Evolutionary conservation across 1,140 invertebrate species (phyloP), one percentile per base, ranked within the genome.

Genomic region (Andrena cerasifolii): DNA sequence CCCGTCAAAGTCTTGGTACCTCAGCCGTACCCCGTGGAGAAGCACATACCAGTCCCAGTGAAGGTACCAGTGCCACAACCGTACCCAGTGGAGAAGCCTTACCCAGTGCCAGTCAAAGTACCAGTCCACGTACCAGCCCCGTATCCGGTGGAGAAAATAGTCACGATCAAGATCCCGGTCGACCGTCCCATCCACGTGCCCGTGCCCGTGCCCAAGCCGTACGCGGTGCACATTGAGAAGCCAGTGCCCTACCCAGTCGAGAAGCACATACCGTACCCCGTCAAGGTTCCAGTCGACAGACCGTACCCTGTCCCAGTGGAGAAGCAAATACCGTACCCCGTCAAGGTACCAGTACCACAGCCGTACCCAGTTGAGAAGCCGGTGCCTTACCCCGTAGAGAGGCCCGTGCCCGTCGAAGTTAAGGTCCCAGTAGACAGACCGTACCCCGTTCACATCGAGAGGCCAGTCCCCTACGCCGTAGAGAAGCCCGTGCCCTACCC

Each of bases 11-110:
- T 95, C 61, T 92, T 93, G 78, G 94, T 96, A 16, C 94, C 95
- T 68, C 94, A 96, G 84, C 95, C 95, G 67, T 96, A 96, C 87
- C 94, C 95, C 56, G 95, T 95, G 2, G 91, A 94, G 83, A 95
- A 95, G 82, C 93, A 94, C 88, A 91, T 96, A 18, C 95, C 33
- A 91, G 51, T 93, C 93, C 78, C 96, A 8, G 94, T 96, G 10
- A 95, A 95, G 91, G 95, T 96, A 47, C 94, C 93, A 81, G 95
- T 96, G 71, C 95, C 96, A 82, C 94, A 94, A 83, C 96, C 96
- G 3, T 96, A 96, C 90, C 95, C 95, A 47, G 96, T 96, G 31
- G 94, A 95, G 85, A 96, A 95, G 79, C 94, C 93, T 36, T 91
- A 94, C 47, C 94, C 94, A 56, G 92, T 93, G 75, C 94, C 94